These are phyloP conservation scores for Pavo muticus DNA, from an alignment of 2,113 vertebrate genomes.

Conservation along the genomic window DNA sequence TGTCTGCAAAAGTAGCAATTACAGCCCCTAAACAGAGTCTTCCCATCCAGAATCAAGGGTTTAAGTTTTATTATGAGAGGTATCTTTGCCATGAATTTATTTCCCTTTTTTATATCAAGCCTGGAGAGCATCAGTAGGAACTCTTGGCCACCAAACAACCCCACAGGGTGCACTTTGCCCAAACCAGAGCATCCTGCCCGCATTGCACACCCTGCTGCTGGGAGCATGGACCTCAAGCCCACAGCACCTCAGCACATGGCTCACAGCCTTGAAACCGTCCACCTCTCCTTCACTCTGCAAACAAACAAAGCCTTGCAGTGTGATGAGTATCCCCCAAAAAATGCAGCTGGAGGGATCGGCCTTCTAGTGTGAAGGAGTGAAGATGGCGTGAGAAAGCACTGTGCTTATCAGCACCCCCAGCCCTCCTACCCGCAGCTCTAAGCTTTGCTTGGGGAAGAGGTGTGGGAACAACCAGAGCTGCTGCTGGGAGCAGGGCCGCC, in stretches of 20 bases:
- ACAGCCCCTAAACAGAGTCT: not conserved
- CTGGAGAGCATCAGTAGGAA: not conserved
- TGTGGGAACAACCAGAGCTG: not conserved
- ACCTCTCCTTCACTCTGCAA: not conserved
- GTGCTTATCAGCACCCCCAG: not conserved
- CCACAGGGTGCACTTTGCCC: not conserved
- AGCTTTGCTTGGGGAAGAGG: not conserved
- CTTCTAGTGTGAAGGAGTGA: not conserved
- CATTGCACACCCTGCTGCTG: rapidly evolving
- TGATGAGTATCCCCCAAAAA: not conserved
- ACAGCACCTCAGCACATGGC: rapidly evolving
- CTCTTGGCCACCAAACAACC: not conserved
- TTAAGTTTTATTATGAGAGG: not conserved
- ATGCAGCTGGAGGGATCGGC: rapidly evolving
- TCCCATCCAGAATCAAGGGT: not conserved
- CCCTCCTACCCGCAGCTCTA: not conserved
- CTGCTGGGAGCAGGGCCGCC: not conserved
- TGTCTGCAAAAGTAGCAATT: not conserved
- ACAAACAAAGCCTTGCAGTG: not conserved
- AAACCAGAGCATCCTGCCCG: not conserved
- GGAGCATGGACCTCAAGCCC: not conserved
- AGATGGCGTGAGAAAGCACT: not conserved
- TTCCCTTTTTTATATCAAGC: not conserved
- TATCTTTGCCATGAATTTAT: rapidly evolving
- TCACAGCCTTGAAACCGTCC: not conserved